Base-by-base conservation (phyloP, 2,888 invertebrate species). In the Taenaris catops region DNA sequence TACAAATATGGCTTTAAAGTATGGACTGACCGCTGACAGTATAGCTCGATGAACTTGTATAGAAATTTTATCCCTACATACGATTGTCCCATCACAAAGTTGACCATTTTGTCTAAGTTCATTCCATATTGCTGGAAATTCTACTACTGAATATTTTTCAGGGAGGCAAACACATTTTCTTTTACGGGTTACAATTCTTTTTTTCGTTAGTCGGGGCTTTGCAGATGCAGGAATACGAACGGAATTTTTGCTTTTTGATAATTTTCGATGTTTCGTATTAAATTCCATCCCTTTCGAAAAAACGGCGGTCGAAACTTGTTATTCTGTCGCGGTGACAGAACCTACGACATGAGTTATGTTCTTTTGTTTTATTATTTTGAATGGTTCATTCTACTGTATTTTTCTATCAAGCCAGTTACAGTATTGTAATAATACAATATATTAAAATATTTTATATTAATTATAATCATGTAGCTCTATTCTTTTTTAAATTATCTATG, bases 1-100 rank as follows among this genome's bases (percentile, higher is more conserved):
- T 35, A 91, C 90, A 68, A 93, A 93, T 46, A 92, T 84, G 0
- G 91, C 91, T 72, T 89, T 91, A 68, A 94, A 93, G 71, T 92
- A 93, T 9, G 92, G 91, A 73, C 93, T 93, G 25, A 90, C 90
- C 14, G 92, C 91, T 12, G 93, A 91, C 33, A 94, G 73, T 49
- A 94, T 91, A 7, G 90, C 91, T 40, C 93, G 86, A 57, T 94
- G 93, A 26, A 93, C 87, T 48, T 88, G 84, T 58, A 92, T 91
- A 27, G 88, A 71, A 57, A 84, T 81, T 54, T 89, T 89, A 54
- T 90, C 90, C 38, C 84, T 87, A 63, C 92, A 91, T 46, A 87
- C 78, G 34, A 94, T 90, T 8, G 86, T 72, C 8, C 93, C 93
- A 72, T 94, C 94, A 70, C 93, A 94, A 27, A 91, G 83, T 59